phyloP scores from a whole-genome alignment of 2,113 vertebrate species.

The Laticauda laticaudata region DNA sequence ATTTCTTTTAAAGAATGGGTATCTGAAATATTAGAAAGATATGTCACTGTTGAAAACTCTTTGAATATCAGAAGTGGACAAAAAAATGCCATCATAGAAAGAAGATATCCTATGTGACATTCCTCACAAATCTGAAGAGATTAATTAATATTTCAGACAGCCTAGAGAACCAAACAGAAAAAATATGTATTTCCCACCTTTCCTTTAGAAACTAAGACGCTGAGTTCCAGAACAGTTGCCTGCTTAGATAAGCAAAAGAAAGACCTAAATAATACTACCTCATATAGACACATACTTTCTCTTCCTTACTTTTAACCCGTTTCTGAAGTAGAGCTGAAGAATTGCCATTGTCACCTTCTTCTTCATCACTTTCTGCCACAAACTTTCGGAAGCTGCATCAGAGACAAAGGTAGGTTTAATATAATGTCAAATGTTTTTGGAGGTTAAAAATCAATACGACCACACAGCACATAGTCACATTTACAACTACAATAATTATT shows the following conservation, averaged over 20 bases:
- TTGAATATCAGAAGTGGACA: neutral
- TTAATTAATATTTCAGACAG: too few relatives aligned
- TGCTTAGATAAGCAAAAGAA: neutral
- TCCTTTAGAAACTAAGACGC: neutral
- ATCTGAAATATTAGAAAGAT: neutral
- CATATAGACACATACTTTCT: conserved; percentile 73
- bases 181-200: neutral
- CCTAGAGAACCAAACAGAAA: neutral
- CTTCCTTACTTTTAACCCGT: conserved; percentile 75
- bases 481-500: neutral
- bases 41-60: neutral
- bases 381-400: conserved; percentile 78
- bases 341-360: conserved; percentile 40
- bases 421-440: neutral
- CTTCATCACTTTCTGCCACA: conserved; percentile 77
- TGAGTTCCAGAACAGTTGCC: neutral
- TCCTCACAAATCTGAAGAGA: neutral
- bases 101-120: neutral
- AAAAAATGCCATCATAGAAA: neutral
- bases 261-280: neutral
- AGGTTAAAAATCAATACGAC: neutral
- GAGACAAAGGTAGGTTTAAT: neutral
- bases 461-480: neutral
- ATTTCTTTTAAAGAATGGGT: neutral
- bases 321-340: conserved; percentile 70